Evolutionary conservation across 2,113 vertebrate species (phyloP).

Genomic region (Riparia riparia): DNA sequence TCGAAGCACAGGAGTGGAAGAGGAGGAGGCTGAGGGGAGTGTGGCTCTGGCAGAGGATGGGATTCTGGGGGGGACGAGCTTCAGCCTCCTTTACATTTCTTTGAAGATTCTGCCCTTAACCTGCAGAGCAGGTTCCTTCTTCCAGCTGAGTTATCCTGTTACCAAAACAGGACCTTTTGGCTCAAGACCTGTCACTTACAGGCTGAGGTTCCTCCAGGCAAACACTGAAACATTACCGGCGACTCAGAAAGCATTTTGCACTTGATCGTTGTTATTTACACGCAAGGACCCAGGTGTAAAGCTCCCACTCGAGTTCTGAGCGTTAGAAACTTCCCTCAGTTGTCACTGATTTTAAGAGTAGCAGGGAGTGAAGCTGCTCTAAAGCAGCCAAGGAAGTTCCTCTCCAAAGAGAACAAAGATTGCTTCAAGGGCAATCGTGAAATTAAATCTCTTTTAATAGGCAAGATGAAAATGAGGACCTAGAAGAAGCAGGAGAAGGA

Average conservation of each 20-base stretch:
- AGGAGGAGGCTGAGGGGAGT: neutral
- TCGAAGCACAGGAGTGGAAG: neutral
- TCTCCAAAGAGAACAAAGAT: neutral
- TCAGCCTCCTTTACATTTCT: neutral
- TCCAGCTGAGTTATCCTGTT: neutral
- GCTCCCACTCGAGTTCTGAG: neutral
- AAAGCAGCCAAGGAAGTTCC: neutral
- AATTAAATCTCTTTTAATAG: neutral
- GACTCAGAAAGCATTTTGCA: neutral
- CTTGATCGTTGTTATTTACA: neutral
- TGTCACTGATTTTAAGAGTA: neutral
- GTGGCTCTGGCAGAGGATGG: neutral
- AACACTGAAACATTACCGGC: neutral
- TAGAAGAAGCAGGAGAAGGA: neutral
- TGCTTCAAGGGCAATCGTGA: neutral
- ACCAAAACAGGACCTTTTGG: neutral
- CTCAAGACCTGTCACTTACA: neutral
- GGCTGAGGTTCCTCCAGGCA: neutral
- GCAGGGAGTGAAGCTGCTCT: neutral
- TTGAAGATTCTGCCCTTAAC: neutral
- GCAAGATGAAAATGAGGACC: neutral
- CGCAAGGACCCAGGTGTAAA: neutral
- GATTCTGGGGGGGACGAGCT: neutral
- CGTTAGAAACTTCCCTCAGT: neutral
- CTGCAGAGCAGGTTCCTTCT: conserved; percentile 28